Evolutionary conservation across 2,113 vertebrate species (phyloP).

Genomic region (Charina bottae): DNA sequence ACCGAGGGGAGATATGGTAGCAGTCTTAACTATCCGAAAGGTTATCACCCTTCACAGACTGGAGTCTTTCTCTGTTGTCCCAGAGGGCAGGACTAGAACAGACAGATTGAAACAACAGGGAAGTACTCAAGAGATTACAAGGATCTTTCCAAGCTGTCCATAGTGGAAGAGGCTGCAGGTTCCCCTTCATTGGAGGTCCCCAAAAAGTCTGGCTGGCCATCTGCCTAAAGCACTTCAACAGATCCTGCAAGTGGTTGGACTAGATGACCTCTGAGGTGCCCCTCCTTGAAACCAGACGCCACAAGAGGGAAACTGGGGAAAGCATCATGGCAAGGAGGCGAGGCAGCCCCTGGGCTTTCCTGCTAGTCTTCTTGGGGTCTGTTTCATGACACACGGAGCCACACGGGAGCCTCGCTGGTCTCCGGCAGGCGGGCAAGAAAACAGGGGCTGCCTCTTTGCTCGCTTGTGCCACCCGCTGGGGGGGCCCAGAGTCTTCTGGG

Average conservation of each 20-base stretch:
- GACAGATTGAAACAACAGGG: not conserved
- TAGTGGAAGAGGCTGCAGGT: not conserved
- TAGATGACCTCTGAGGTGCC: constrained; percentile 27
- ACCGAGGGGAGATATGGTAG: too few species aligned
- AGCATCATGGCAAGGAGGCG: constrained; percentile 56
- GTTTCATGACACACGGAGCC: constrained; percentile 69
- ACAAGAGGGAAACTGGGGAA: constrained; percentile 36
- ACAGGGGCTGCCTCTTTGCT: constrained; percentile 67
- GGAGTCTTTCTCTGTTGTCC: not conserved
- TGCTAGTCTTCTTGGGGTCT: constrained; percentile 62
- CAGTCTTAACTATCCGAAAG: not conserved
- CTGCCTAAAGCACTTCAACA: not conserved
- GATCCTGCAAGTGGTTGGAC: not conserved
- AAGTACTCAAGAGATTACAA: not conserved
- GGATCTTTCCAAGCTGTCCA: not conserved
- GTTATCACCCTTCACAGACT: not conserved
- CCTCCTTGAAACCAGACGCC: constrained; percentile 55
- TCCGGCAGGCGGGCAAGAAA: constrained; percentile 30
- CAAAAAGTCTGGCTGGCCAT: not conserved
- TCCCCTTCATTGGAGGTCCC: not conserved
- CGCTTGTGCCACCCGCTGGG: constrained; percentile 60
- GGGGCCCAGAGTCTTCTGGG: constrained; percentile 77
- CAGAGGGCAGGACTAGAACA: not conserved
- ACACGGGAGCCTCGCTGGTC: constrained; percentile 43
- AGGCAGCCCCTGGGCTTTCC: constrained; percentile 54